Percentiles rank a stretch among this genome's conserved stretches.
Evolutionary conservation across 2,113 vertebrate genomes (phyloP).

Genomic region (Noturus placidus): DNA sequence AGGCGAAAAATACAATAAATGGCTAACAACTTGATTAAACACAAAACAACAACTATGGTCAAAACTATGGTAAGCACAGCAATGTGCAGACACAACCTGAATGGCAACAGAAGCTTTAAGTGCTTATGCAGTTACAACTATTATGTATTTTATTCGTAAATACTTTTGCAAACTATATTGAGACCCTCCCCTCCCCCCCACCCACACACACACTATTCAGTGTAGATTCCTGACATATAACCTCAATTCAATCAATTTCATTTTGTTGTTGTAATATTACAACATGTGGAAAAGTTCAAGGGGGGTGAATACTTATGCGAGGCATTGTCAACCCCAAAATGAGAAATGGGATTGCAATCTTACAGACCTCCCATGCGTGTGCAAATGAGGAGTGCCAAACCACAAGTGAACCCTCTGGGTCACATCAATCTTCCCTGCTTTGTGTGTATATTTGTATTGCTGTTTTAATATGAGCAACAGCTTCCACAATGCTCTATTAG

Average conservation of each 20-base stretch:
- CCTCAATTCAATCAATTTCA: background rate
- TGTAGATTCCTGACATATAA: background rate
- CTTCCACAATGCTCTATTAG: background rate
- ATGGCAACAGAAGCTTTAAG: too few species aligned
- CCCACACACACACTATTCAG: background rate
- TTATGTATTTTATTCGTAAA: background rate
- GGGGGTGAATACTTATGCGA: background rate
- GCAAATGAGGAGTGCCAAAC: slow-evolving; percentile 2
- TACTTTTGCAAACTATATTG: background rate
- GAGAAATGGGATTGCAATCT: background rate
- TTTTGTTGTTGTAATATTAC: background rate
- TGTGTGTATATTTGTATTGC: background rate
- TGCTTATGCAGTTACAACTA: background rate
- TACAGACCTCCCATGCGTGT: background rate
- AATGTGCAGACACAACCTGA: too few species aligned
- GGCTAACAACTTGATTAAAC: too few species aligned
- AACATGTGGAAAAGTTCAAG: background rate
- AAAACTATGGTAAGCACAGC: too few species aligned
- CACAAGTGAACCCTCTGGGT: background rate
- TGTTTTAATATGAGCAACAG: slow-evolving; percentile 5
- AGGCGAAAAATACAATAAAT: too few species aligned
- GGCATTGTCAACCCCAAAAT: background rate
- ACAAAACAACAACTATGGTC: too few species aligned
- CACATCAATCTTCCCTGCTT: slow-evolving; percentile 5
- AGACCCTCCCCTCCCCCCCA: too few species aligned